Base-by-base conservation (phyloP, 1,140 invertebrate species). In the Melipona quadrifasciata region DNA sequence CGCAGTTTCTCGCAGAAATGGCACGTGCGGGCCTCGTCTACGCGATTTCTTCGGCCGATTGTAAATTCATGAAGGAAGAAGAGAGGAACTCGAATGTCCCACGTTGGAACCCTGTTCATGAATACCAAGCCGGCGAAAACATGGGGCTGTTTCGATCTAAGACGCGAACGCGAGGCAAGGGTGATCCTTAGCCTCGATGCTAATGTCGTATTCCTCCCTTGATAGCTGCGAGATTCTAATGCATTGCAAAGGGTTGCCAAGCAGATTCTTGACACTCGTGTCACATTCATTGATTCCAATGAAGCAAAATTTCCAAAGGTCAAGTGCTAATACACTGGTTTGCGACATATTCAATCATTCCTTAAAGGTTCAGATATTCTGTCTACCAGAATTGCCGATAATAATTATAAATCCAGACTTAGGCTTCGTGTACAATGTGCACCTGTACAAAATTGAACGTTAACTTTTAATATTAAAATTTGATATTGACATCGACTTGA, bases 41-140 rank as follows among this genome's bases (percentile, higher is more conserved):
- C 61, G 73, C 78, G 55, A 85, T 77, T 89, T 80, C 81, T 86
- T 61, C 53, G 70, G 79, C 78, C 84, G 87, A 92, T 92, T 92
- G 91, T 88, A 89, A 92, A 93, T 93, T 92, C 91, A 93, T 93
- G 83, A 86, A 89, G 86, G 85, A 88, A 70, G 83, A 87, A 86
- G 88, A 90, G 83, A 87, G 88, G 88, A 90, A 87, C 79, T 72
- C 58, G 74, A 72, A 73, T 57, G 71, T 51, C 82, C 76, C 34
- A 14, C 57, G 64, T 27, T 65, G 27, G 27, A 34, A 53, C 53
- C 77, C 72, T 77, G 76, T 92, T 91, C 90, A 93, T 93, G 92
- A 93, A 93, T 93, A 93, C 82, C 80, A 81, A 72, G 71, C 86
- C 85, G 87, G 70, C 82, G 82, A 92, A 93, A 92, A 91, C 87